Evolutionary conservation across 2,797 vertebrate species (phyloP).

Genomic region (Smutsia gigantea): DNA sequence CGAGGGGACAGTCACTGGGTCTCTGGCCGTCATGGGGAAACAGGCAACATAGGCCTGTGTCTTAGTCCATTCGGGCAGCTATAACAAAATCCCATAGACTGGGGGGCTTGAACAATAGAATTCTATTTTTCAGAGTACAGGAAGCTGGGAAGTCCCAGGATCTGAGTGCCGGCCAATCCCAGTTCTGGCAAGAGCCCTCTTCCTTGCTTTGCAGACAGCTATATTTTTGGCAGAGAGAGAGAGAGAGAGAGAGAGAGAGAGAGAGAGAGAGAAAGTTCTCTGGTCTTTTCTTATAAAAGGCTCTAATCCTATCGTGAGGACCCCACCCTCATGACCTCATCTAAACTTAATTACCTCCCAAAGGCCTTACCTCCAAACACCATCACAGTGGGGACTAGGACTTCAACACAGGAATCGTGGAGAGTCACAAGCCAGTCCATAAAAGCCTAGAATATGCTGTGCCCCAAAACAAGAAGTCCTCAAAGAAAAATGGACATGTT

Average conservation of each 20-base stretch:
- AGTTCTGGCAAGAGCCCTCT: background rate
- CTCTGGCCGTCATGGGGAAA: background rate
- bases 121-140: background rate
- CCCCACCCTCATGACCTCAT: background rate
- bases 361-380: background rate
- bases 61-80: background rate
- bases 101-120: background rate
- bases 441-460: background rate
- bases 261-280: background rate
- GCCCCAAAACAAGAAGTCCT: background rate
- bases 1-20: background rate
- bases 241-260: background rate
- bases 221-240: background rate
- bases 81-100: background rate
- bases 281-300: background rate
- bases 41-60: background rate
- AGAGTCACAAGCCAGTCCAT: background rate
- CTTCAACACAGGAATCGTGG: background rate
- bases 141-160: background rate
- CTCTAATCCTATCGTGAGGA: background rate
- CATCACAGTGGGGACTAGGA: background rate
- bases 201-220: background rate
- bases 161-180: background rate
- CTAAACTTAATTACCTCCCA: too few species aligned
- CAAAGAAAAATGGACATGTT: background rate